Evolutionary conservation across 2,888 invertebrate genomes (phyloP).

Genomic region (Diogma glabrata): DNA sequence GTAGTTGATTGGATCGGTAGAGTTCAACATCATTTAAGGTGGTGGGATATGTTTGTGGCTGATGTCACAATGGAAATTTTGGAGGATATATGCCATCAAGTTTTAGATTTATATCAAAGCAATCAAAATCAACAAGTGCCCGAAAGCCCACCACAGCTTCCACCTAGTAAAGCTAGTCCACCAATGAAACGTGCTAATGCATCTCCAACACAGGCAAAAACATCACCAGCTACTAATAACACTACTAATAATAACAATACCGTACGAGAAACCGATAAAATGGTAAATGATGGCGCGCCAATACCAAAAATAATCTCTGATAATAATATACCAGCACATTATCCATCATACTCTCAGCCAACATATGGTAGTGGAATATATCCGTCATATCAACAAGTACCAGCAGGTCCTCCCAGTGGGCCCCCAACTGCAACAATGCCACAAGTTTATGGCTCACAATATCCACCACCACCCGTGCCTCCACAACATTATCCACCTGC

Average conservation of each 20-base stretch:
- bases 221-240: background rate
- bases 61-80: slow-evolving; percentile 88
- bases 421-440: slow-evolving; percentile 23
- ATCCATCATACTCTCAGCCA: slow-evolving; percentile 35
- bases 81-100: slow-evolving; percentile 95
- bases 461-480: background rate
- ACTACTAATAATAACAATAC: no score
- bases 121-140: slow-evolving; percentile 44
- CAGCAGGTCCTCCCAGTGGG: slow-evolving; percentile 33
- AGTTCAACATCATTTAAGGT: slow-evolving; percentile 60
- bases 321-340: slow-evolving; percentile 14
- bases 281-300: slow-evolving; percentile 15
- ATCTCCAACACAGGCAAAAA: slow-evolving; percentile 18
- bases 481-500: background rate
- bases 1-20: slow-evolving; percentile 86
- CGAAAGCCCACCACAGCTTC: slow-evolving; percentile 54
- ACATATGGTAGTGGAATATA: slow-evolving; percentile 37
- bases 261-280: slow-evolving; percentile 14
- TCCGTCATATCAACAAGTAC: slow-evolving; percentile 38
- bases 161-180: slow-evolving; percentile 30
- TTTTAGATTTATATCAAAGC: slow-evolving; percentile 78
- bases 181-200: slow-evolving; percentile 18
- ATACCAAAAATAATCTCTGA: slow-evolving; percentile 20
- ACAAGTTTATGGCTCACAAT: slow-evolving; percentile 4
- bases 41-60: slow-evolving; percentile 99